Percentiles rank a stretch among this genome's conserved stretches.
Conservation (phyloP, 1,140 invertebrate species). For the Apocrypta bakeri region DNA sequence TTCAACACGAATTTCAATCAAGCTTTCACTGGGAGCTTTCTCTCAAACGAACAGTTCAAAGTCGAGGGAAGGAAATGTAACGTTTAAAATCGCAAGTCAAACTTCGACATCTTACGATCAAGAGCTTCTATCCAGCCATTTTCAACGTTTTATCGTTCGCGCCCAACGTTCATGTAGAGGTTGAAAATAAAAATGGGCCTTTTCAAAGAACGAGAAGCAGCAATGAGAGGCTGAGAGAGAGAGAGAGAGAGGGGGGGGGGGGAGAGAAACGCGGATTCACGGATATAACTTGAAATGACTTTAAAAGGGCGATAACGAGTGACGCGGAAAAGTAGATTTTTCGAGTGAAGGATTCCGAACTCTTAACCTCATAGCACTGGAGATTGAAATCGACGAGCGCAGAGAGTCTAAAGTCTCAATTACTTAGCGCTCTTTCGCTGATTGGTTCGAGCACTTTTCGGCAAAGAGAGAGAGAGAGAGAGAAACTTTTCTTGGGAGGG, state of each 20-base stretch:
- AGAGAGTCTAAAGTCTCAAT: constrained; percentile 48
- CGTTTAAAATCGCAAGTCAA: background rate
- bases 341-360: constrained; percentile 41
- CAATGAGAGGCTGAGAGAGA: too few species aligned
- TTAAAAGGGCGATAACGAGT: constrained; percentile 48
- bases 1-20: background rate
- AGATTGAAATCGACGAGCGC: constrained; percentile 46
- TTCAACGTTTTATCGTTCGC: background rate
- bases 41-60: background rate
- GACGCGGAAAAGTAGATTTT: constrained; percentile 46
- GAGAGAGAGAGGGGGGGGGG: background rate
- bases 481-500: constrained; percentile 16
- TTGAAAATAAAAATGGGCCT: constrained; percentile 25
- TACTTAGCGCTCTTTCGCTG: constrained; percentile 48
- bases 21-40: background rate
- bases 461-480: background rate
- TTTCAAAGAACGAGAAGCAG: background rate
- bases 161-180: too few species aligned
- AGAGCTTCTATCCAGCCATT: background rate
- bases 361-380: constrained; percentile 43
- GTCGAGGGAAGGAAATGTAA: background rate
- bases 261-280: background rate
- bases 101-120: background rate
- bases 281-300: constrained; percentile 45
- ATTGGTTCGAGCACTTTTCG: constrained; percentile 48